Conservation (phyloP, 2,797 vertebrate genomes). For the Falco novaeseelandiae region DNA sequence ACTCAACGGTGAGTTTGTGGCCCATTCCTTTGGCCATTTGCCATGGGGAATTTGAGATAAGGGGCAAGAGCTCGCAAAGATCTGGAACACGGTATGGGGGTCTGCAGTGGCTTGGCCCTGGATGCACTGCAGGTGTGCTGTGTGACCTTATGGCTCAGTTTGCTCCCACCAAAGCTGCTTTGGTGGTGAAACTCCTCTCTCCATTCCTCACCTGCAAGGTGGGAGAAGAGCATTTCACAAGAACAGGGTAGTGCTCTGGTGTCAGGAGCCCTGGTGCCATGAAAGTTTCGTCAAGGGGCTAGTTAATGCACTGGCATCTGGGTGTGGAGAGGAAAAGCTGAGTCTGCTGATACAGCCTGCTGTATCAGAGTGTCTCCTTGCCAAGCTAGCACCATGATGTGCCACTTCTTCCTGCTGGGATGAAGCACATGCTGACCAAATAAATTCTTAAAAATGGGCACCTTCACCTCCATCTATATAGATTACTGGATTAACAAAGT, state of each 20-base stretch:
- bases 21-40: background rate
- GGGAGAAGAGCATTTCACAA: background rate
- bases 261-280: background rate
- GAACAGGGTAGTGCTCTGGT: background rate
- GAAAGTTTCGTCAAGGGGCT: background rate
- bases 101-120: background rate
- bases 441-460: background rate
- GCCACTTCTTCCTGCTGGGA: background rate
- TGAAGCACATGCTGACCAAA: background rate
- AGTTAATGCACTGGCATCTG: background rate
- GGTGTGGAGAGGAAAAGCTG: background rate
- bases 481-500: background rate
- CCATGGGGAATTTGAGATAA: background rate
- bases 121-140: background rate
- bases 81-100: background rate
- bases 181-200: background rate
- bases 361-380: background rate
- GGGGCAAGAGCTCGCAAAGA: background rate
- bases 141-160: background rate
- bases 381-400: background rate
- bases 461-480: background rate
- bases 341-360: background rate
- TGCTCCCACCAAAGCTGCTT: background rate
- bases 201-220: background rate
- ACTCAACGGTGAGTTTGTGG: background rate